Evolutionary conservation across 2,888 invertebrate genomes (phyloP).

Genomic region (Lepas anatifera): DNA sequence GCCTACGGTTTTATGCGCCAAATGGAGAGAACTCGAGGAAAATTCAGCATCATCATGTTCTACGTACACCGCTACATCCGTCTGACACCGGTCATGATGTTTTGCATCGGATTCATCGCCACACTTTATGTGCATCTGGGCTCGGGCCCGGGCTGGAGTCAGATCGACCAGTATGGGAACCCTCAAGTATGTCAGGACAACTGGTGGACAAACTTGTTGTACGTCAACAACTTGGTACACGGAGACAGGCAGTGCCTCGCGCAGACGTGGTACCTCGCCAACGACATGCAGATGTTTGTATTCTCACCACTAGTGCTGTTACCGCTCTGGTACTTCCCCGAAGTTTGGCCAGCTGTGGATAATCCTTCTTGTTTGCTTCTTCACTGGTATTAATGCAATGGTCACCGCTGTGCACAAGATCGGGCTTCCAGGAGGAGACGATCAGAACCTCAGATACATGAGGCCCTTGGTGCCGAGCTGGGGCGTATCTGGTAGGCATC

Average conservation of each 20-base stretch:
- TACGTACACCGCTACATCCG: constrained; percentile 16
- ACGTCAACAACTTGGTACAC: constrained; percentile 15
- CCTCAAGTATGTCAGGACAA: not conserved
- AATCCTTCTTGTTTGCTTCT: not conserved
- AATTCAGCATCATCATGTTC: constrained; percentile 8
- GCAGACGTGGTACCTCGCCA: constrained; percentile 19
- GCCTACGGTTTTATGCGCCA: not conserved
- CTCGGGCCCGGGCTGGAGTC: constrained; percentile 7
- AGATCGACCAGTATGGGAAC: not conserved
- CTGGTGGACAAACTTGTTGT: constrained; percentile 16
- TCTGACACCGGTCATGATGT: constrained; percentile 12
- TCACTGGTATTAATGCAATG: too few relatives aligned
- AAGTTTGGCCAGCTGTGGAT: constrained; percentile 11
- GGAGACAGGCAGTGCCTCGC: constrained; percentile 13
- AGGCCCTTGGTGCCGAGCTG: constrained; percentile 14
- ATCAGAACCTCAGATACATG: not conserved
- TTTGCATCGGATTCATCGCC: constrained; percentile 11
- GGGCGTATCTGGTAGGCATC: constrained; percentile 15
- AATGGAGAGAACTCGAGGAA: not conserved
- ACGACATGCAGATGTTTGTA: constrained; percentile 20
- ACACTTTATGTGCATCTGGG: not conserved
- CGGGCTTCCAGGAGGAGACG: not conserved
- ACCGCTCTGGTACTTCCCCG: constrained; percentile 5
- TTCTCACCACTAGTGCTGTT: constrained; percentile 13
- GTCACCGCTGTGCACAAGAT: not conserved